phyloP scores from a whole-genome alignment of 2,888 invertebrate species.

The Eilema depressum region DNA sequence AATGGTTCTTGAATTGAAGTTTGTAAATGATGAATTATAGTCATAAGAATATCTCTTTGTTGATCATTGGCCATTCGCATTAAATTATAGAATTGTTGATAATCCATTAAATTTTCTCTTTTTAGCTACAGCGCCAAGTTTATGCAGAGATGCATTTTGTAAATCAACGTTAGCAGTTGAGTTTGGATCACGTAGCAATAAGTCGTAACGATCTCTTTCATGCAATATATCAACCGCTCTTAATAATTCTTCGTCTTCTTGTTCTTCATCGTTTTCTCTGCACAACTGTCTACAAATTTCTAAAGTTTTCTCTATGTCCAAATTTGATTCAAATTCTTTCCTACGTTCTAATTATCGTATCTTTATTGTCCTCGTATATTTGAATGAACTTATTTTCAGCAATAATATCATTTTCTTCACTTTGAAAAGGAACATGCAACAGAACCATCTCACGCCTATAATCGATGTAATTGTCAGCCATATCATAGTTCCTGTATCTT shows the following conservation, averaged over 20 bases:
- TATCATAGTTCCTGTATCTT: conserved; percentile 64
- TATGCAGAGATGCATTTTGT: conserved; percentile 39
- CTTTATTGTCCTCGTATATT: conserved; percentile 59
- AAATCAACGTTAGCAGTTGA: conserved; percentile 41
- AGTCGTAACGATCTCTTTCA: conserved; percentile 38
- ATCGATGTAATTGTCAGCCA: conserved; percentile 56
- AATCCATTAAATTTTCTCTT: no score
- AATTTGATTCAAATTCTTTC: conserved; percentile 49
- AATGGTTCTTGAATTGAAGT: no score
- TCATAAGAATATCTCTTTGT: no score
- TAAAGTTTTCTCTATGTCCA: conserved; percentile 51
- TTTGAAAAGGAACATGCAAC: conserved; percentile 62
- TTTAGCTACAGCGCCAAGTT: conserved; percentile 46
- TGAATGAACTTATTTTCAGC: conserved; percentile 58
- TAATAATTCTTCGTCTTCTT: conserved; percentile 30
- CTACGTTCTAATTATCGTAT: conserved; percentile 45
- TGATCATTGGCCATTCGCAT: no score
- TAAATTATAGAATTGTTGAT: no score
- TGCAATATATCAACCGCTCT: conserved; percentile 28
- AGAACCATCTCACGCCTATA: conserved; percentile 65
- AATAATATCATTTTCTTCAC: conserved; percentile 64
- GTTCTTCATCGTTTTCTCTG: conserved; percentile 42
- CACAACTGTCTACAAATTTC: conserved; percentile 51
- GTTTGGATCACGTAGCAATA: conserved; percentile 36
- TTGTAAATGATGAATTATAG: no score